Conservation (phyloP, 2,888 invertebrate species). For the Drosophila putrida region DNA sequence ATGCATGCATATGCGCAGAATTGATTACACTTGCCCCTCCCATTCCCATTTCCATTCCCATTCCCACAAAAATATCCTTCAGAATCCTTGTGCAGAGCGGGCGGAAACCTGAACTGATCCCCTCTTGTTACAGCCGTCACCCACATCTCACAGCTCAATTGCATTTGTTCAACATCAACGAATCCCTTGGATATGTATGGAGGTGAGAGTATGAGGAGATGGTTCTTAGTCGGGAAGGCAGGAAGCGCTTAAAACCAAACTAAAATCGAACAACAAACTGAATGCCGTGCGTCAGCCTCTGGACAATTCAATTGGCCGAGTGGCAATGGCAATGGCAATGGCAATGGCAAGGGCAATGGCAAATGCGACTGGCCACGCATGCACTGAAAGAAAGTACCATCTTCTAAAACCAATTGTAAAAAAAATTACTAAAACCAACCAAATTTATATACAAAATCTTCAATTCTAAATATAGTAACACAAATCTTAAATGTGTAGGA, state of each 20-base stretch:
- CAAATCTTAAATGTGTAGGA: too few species aligned
- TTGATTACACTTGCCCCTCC: conserved; percentile 50
- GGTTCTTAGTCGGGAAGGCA: conserved; percentile 14
- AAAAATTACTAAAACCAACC: too few species aligned
- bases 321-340: too few species aligned
- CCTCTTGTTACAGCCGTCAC: background rate
- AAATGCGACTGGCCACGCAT: conserved; percentile 13
- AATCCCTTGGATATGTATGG: conserved; percentile 21
- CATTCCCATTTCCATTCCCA: background rate
- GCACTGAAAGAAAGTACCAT: too few species aligned
- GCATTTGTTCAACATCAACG: conserved; percentile 67
- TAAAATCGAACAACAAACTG: conserved; percentile 62
- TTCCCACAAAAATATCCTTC: too few species aligned
- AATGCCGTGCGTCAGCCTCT: conserved; percentile 46
- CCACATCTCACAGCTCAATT: conserved; percentile 46
- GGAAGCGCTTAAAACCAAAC: conserved; percentile 49
- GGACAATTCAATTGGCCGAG: conserved; percentile 70
- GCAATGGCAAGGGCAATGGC: conserved; percentile 22
- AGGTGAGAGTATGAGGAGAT: background rate
- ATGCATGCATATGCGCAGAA: conserved; percentile 48
- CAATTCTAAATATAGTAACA: too few species aligned
- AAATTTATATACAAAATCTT: too few species aligned
- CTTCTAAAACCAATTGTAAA: too few species aligned
- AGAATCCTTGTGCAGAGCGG: background rate
- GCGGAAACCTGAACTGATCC: conserved; percentile 5